Conservation (phyloP, 2,797 vertebrate genomes). For the Tiaroga cobitis region DNA sequence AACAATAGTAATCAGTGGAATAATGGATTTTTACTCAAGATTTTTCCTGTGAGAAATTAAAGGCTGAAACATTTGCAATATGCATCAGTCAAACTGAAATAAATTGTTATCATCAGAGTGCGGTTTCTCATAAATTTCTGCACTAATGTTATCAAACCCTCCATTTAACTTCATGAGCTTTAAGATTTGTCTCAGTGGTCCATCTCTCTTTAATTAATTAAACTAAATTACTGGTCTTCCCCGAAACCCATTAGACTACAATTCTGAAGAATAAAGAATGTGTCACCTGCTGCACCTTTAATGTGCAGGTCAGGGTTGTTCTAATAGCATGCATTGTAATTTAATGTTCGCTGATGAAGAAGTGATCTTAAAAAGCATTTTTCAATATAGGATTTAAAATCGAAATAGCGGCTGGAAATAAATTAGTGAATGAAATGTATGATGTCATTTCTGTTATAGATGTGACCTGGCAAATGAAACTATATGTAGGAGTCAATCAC, state of each 20-base stretch:
- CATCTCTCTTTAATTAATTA: constrained; percentile 6
- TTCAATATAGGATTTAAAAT: neutral
- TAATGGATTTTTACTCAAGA: neutral
- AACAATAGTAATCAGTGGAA: neutral
- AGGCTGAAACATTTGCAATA: neutral
- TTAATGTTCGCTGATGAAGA: neutral
- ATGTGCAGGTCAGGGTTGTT: neutral
- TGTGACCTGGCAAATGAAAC: neutral
- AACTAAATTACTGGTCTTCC: neutral
- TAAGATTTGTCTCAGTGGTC: constrained; percentile 6
- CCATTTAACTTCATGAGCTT: constrained; percentile 51
- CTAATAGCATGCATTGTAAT: neutral
- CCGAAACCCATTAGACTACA: neutral
- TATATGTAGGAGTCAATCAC: neutral
- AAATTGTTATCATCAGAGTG: constrained; percentile 43
- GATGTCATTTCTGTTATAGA: neutral
- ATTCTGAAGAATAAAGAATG: neutral
- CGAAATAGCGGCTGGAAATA: neutral
- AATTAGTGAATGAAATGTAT: neutral
- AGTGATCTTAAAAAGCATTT: neutral
- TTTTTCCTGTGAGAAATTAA: neutral
- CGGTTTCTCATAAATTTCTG: constrained; percentile 55
- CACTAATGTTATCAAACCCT: constrained; percentile 49
- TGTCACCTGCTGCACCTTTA: neutral
- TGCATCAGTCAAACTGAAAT: neutral